Conservation (phyloP, 1,140 invertebrate genomes). For the Trichomalopsis sarcophagae region DNA sequence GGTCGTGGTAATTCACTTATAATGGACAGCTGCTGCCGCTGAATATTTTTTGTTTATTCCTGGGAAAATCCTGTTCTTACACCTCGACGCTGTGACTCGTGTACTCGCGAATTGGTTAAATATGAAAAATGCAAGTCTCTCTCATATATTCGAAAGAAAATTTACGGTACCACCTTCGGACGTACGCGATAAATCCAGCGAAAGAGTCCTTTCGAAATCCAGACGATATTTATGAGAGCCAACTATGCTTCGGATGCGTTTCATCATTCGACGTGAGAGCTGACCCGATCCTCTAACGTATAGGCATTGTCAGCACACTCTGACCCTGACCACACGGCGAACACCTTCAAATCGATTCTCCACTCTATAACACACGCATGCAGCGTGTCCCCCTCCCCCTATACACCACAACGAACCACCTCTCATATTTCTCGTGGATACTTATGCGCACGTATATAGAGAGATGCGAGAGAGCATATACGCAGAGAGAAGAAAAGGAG, state of each 20-base stretch:
- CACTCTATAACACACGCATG: neutral
- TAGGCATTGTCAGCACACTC: slow-evolving; percentile 4
- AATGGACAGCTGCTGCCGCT: neutral
- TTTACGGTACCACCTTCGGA: too few relatives aligned
- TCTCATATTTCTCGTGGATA: slow-evolving; percentile 8
- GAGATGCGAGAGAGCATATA: neutral
- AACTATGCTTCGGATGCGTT: slow-evolving; percentile 27
- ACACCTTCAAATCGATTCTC: neutral
- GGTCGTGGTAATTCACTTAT: neutral
- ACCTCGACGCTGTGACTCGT: too few relatives aligned
- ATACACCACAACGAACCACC: neutral
- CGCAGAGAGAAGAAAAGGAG: slow-evolving; percentile 52
- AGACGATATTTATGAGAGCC: neutral
- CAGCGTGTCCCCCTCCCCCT: neutral
- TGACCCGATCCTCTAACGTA: neutral
- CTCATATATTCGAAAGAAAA: too few relatives aligned
- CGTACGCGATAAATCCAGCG: too few relatives aligned
- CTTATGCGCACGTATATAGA: neutral
- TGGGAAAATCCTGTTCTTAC: neutral
- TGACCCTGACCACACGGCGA: slow-evolving; percentile 3
- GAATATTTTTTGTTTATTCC: too few relatives aligned
- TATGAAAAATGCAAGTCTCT: too few relatives aligned
- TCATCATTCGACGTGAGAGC: slow-evolving; percentile 27
- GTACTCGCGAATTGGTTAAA: neutral
- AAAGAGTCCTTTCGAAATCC: too few relatives aligned